These are phyloP conservation scores for Calvadosia cruxmelitensis DNA, from an alignment of 30 jellyfish, hydroid and myxozoan species.

Conservation along the genomic window DNA sequence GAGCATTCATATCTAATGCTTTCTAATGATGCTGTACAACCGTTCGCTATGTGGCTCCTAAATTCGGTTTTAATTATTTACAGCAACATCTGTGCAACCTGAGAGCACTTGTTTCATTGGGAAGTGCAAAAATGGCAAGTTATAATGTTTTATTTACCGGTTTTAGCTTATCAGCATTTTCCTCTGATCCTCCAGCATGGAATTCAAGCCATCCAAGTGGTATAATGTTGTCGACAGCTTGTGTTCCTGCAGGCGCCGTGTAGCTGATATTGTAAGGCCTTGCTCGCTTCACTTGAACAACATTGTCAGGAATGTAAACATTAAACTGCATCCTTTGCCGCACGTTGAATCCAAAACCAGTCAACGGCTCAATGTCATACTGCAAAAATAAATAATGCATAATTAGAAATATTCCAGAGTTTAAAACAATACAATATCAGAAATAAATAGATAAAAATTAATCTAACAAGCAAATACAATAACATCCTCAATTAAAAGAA, in stretches of 20 bases:
- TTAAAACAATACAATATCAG: not conserved
- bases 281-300: slow-evolving; percentile 28
- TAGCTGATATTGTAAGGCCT: slow-evolving; percentile 35
- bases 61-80: too few relatives aligned
- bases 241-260: slow-evolving; percentile 1
- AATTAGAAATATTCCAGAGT: too few relatives aligned
- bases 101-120: too few relatives aligned
- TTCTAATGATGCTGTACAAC: too few relatives aligned
- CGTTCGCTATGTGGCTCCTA: too few relatives aligned
- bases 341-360: slow-evolving; percentile 17
- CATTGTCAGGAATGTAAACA: slow-evolving; percentile 11
- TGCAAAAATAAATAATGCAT: not conserved
- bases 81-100: too few relatives aligned
- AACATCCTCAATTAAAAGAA: too few relatives aligned
- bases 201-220: slow-evolving; percentile 33
- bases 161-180: not conserved
- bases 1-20: too few relatives aligned
- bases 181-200: slow-evolving; percentile 8
- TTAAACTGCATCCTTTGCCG: slow-evolving; percentile 17
- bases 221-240: slow-evolving; percentile 7
- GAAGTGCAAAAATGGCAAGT: too few relatives aligned
- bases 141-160: slow-evolving; percentile 5
- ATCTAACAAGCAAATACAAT: too few relatives aligned
- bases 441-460: too few relatives aligned
- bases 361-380: slow-evolving; percentile 36